Percentiles rank a stretch among this genome's conserved stretches.
phyloP scores from a whole-genome alignment of 2,113 vertebrate species.

The Lycaon pictus region DNA sequence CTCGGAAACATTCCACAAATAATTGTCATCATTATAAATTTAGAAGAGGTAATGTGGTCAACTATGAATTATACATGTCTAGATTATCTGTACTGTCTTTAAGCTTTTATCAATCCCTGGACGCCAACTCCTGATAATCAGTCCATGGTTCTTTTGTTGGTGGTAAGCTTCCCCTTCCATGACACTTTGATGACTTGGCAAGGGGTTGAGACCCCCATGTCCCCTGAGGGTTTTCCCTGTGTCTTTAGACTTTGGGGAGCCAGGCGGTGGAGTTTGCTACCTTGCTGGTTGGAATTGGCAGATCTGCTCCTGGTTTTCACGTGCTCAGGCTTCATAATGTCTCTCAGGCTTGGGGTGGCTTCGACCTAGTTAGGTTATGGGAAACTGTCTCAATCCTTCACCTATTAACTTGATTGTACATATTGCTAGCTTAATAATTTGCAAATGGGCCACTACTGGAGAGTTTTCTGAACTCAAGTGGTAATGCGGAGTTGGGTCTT shows the following conservation, averaged over 20 bases:
- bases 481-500: background rate
- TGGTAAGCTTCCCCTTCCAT: background rate
- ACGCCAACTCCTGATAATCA: background rate
- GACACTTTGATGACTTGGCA: background rate
- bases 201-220: background rate
- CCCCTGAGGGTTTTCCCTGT: background rate
- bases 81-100: slow-evolving; percentile 18
- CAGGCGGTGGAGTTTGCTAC: background rate
- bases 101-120: background rate
- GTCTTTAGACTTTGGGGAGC: background rate
- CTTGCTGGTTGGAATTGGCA: background rate
- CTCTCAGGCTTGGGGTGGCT: background rate
- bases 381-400: background rate
- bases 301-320: background rate
- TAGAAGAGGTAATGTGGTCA: slow-evolving; percentile 54
- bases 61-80: slow-evolving; percentile 38
- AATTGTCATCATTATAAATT: slow-evolving; percentile 56
- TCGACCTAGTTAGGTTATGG: background rate
- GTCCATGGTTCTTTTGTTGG: background rate
- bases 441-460: background rate
- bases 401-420: background rate
- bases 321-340: background rate
- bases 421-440: slow-evolving; percentile 18
- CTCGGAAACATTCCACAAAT: slow-evolving; percentile 45
- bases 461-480: background rate